These are phyloP conservation scores for Anguilla pacifica DNA, from an alignment of 2,797 vertebrate genomes.

Conservation along the genomic window DNA sequence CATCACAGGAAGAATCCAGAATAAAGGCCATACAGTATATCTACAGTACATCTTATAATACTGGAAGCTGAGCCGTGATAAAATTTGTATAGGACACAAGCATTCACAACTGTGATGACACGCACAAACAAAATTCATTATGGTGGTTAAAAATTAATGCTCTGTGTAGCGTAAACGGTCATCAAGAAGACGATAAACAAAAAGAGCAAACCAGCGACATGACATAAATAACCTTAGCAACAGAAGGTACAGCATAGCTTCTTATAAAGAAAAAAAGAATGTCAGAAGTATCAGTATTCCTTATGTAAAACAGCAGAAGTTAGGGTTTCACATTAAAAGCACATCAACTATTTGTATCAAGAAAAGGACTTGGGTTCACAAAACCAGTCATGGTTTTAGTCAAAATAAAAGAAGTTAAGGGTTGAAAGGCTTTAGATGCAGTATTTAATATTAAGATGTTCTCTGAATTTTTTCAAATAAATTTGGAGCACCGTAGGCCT, in stretches of 20 bases:
- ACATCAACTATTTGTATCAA: background rate
- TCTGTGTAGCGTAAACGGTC: background rate
- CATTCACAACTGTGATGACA: background rate
- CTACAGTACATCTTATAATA: slow-evolving; percentile 13
- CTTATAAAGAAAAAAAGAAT: slow-evolving; percentile 72
- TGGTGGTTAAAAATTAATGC: background rate
- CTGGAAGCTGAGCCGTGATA: background rate
- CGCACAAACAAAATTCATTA: background rate
- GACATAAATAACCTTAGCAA: slow-evolving; percentile 73
- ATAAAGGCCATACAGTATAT: slow-evolving; percentile 22
- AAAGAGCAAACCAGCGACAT: slow-evolving; percentile 71
- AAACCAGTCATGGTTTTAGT: slow-evolving; percentile 28
- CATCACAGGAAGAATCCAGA: slow-evolving; percentile 2
- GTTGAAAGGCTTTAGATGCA: background rate
- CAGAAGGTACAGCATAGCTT: slow-evolving; percentile 72
- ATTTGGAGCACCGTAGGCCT: background rate
- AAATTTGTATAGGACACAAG: background rate
- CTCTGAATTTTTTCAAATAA: background rate
- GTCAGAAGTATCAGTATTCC: slow-evolving; percentile 57
- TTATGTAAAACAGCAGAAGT: slow-evolving; percentile 49
- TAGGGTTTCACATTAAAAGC: slow-evolving; percentile 5
- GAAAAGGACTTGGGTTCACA: background rate
- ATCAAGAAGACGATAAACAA: slow-evolving; percentile 41
- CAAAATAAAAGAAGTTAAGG: background rate
- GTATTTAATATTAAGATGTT: slow-evolving; percentile 14